Conservation (phyloP, 2,888 invertebrate species). For the Capitulum mitella region DNA sequence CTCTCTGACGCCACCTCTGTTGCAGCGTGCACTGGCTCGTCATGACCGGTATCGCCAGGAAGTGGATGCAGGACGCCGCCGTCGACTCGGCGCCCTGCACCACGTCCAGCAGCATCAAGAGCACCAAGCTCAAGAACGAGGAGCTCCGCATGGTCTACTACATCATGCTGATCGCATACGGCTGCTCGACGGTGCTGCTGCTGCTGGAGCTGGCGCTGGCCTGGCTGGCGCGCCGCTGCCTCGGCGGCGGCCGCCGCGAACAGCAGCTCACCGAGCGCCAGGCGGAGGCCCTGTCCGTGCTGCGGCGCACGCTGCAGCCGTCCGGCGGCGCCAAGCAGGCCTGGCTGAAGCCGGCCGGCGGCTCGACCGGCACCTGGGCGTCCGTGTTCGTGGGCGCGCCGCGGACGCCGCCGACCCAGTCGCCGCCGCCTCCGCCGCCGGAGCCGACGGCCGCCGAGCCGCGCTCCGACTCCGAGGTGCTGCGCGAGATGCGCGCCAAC, state of each 20-base stretch:
- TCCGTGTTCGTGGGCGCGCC: background rate
- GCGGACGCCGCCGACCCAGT: background rate
- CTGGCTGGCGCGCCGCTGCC: background rate
- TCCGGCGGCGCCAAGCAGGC: background rate
- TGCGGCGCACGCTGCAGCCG: background rate
- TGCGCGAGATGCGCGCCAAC: background rate
- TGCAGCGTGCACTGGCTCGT: background rate
- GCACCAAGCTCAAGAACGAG: slow-evolving; percentile 64
- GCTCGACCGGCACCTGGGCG: background rate
- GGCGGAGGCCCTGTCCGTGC: background rate
- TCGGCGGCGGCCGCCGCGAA: background rate
- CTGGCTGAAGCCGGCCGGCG: background rate
- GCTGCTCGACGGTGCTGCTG: background rate
- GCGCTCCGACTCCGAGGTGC: background rate
- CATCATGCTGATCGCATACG: slow-evolving; percentile 49
- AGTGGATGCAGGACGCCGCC: slow-evolving; percentile 1
- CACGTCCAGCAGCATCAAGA: slow-evolving; percentile 67
- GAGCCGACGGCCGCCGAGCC: background rate
- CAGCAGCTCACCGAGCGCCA: background rate
- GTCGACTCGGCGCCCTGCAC: slow-evolving; percentile 54
- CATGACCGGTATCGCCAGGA: background rate
- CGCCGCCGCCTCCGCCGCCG: background rate
- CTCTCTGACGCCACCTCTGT: too few species aligned
- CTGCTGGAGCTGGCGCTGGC: slow-evolving; percentile 35
- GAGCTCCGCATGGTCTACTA: slow-evolving; percentile 73